Evolutionary conservation across 1,140 invertebrate genomes (phyloP).

Genomic region (Eubasilissa regina): DNA sequence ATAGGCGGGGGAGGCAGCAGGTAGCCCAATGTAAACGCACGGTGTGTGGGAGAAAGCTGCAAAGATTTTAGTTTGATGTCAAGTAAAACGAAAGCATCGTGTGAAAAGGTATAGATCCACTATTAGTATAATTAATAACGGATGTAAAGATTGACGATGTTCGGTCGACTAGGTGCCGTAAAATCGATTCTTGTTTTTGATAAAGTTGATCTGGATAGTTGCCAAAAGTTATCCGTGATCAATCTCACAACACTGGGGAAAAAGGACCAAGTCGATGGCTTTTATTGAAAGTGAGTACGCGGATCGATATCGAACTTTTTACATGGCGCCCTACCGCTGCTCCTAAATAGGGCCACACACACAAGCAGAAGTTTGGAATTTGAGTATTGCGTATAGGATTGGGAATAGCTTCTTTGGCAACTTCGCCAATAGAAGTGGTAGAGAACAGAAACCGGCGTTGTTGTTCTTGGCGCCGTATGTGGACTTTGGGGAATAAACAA

Average conservation of each 20-base stretch:
- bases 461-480: neutral
- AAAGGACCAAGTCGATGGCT: too few relatives aligned
- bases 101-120: too few relatives aligned
- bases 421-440: neutral
- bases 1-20: slow-evolving; percentile 4
- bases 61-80: neutral
- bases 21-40: slow-evolving; percentile 36
- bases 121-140: too few relatives aligned
- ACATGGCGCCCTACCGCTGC: too few relatives aligned
- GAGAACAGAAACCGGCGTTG: neutral
- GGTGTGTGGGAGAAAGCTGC: slow-evolving; percentile 13
- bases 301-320: too few relatives aligned
- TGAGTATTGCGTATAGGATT: neutral
- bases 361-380: slow-evolving; percentile 11
- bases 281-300: too few relatives aligned
- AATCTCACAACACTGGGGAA: too few relatives aligned
- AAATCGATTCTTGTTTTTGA: too few relatives aligned
- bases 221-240: neutral
- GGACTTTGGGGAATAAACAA: neutral
- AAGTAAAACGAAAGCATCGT: neutral
- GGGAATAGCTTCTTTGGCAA: slow-evolving; percentile 14
- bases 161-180: too few relatives aligned
- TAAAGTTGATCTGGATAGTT: neutral
- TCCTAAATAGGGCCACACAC: slow-evolving; percentile 11
- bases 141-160: too few relatives aligned